Percentiles rank a stretch among this genome's conserved stretches.
Evolutionary conservation across 2,797 vertebrate genomes (phyloP).

Genomic region (Rhabdophis nuchalis): DNA sequence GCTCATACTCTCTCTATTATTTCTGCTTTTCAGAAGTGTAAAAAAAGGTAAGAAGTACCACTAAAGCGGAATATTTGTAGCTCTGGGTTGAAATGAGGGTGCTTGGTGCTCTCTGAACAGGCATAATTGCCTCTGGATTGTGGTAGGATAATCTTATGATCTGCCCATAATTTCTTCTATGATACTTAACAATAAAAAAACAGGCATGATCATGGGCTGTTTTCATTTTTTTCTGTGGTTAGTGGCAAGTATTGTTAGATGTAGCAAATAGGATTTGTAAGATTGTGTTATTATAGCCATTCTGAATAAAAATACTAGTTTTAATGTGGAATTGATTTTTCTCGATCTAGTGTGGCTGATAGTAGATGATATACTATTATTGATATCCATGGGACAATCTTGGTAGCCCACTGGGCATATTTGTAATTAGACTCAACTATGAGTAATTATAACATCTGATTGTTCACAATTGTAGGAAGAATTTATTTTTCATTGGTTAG

Average conservation of each 20-base stretch:
- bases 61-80: neutral
- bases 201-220: neutral
- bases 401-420: neutral
- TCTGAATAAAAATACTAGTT: neutral
- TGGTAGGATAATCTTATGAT: neutral
- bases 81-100: neutral
- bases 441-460: neutral
- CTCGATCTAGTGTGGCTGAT: neutral
- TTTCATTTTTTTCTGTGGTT: neutral
- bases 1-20: constrained; percentile 68
- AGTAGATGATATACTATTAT: neutral
- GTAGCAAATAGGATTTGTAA: neutral
- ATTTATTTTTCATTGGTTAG: neutral
- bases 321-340: neutral
- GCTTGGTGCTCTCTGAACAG: neutral
- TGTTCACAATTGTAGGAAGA: neutral
- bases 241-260: neutral
- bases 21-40: constrained; percentile 46
- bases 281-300: neutral
- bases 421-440: neutral
- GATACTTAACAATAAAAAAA: neutral
- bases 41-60: constrained; percentile 57
- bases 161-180: neutral
- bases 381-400: neutral
- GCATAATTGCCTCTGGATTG: neutral